phyloP scores from a whole-genome alignment of 2,113 vertebrate genomes.

The Picathartes gymnocephalus region DNA sequence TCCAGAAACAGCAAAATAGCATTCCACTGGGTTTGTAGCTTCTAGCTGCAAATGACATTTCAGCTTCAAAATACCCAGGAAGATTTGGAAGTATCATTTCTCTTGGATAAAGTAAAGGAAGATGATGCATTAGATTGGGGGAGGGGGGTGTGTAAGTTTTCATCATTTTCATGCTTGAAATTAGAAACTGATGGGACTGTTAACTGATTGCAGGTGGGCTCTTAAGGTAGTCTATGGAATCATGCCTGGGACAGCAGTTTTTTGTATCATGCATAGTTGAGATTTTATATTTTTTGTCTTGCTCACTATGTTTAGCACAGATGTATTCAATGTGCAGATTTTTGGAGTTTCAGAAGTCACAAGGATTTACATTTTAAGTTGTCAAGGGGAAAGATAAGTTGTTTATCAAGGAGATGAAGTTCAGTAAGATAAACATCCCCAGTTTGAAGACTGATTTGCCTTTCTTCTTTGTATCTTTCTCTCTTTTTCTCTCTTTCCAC shows the following conservation, averaged over 20 bases:
- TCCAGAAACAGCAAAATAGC: neutral
- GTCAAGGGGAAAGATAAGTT: neutral
- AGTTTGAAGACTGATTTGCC: neutral
- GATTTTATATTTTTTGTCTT: neutral
- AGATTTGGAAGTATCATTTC: neutral
- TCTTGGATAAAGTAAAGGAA: neutral
- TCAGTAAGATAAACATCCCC: neutral
- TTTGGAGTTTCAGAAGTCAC: neutral
- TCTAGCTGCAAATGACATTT: neutral
- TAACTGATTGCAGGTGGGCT: neutral
- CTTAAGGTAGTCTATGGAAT: neutral
- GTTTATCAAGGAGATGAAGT: neutral
- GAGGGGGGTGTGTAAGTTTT: accelerated
- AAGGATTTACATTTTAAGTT: neutral
- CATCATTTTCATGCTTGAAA: neutral
- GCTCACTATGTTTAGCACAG: neutral
- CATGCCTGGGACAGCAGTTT: neutral
- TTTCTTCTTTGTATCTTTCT: neutral
- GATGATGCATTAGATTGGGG: neutral
- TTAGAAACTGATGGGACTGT: neutral
- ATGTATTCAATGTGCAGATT: neutral
- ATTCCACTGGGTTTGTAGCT: neutral
- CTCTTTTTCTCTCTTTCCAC: neutral
- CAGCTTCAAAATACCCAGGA: neutral
- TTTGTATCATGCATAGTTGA: neutral